A percentile compares a stretch with the other conserved stretches of the same genome.
Conservation (phyloP, 1,140 invertebrate genomes). For the Lepidotrigona ventralis region DNA sequence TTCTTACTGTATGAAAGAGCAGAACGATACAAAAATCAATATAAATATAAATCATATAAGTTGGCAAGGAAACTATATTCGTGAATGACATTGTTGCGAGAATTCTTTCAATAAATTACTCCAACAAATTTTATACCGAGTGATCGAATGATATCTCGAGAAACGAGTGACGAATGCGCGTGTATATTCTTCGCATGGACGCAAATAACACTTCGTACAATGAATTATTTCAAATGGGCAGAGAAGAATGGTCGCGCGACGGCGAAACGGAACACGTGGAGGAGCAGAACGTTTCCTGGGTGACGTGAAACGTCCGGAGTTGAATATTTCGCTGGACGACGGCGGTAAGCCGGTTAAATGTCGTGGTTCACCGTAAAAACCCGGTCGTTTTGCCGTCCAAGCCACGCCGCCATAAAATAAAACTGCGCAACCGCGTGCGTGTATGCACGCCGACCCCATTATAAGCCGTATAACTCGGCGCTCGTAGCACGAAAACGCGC, state of each 20-base stretch:
- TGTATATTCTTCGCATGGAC: neutral
- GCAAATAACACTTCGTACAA: neutral
- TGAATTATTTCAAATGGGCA: neutral
- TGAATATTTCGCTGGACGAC: slow-evolving; percentile 70
- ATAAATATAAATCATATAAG: too few relatives aligned
- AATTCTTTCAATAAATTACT: too few relatives aligned
- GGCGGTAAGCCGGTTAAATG: slow-evolving; percentile 78
- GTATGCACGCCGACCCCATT: slow-evolving; percentile 66
- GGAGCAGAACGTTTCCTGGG: slow-evolving; percentile 51
- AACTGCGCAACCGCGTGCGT: slow-evolving; percentile 66
- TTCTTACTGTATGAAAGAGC: too few relatives aligned
- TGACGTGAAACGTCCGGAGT: slow-evolving; percentile 61
- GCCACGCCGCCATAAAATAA: slow-evolving; percentile 73
- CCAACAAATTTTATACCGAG: too few relatives aligned
- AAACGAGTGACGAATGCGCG: too few relatives aligned
- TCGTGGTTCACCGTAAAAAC: slow-evolving; percentile 80
- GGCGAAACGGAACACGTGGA: slow-evolving; percentile 5
- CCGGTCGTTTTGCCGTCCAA: slow-evolving; percentile 66
- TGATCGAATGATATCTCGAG: neutral
- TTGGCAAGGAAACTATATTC: too few relatives aligned
- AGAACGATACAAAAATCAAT: too few relatives aligned
- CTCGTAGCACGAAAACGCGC: slow-evolving; percentile 48
- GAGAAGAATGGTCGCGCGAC: slow-evolving; percentile 1
- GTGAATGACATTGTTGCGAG: too few relatives aligned
- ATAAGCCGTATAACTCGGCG: slow-evolving; percentile 69